Evolutionary conservation across 2,797 vertebrate species (phyloP), one percentile per base, ranked within the genome.

Genomic region (Danio choprae): DNA sequence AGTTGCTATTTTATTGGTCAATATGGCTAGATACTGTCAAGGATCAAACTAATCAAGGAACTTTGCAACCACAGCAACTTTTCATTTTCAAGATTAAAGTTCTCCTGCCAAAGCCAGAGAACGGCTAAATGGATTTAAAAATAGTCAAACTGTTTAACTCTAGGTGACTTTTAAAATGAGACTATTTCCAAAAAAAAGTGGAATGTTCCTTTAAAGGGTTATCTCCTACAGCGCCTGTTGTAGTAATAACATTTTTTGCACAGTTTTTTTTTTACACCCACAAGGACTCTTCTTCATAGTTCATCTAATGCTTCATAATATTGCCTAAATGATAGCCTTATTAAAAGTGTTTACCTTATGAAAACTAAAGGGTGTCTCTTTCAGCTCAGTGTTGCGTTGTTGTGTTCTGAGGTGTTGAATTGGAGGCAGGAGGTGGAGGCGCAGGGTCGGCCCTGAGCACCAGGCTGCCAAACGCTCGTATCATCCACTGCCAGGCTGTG

Each of bases 401-500:
- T 20, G 12, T 18, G 41, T 46, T 44, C 36, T 13, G 46, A 41
- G 36, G 73, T 38, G 56, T 46, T 69, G 67, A 79, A 70, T 77
- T 9, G 46, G 41, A 56, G 86, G 88, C 51, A 64, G 80, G 90
- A 88, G 73, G 88, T 38, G 76, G 62, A 71, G 88, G 87, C 89
- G 85, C 83, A 87, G 89, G 89, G 91, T 89, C 29, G 82, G 89
- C 91, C 90, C 88, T 82, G 82, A 78, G 88, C 88, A 89, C 88
- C 90, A 91, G 90, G 87, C 90, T 91, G 92, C 90, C 91, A 90
- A 89, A 89, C 86, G 82, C 88, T 84, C 50, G 90, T 93, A 90
- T 93, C 92, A 94, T 91, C 91, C 81, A 51, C 87, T 89, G 91
- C 93, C 93, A 94, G 89, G 87, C 88, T 81, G 88, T 86, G 86